Conservation (phyloP, 2,113 vertebrate genomes). For the Zapus hudsonius region DNA sequence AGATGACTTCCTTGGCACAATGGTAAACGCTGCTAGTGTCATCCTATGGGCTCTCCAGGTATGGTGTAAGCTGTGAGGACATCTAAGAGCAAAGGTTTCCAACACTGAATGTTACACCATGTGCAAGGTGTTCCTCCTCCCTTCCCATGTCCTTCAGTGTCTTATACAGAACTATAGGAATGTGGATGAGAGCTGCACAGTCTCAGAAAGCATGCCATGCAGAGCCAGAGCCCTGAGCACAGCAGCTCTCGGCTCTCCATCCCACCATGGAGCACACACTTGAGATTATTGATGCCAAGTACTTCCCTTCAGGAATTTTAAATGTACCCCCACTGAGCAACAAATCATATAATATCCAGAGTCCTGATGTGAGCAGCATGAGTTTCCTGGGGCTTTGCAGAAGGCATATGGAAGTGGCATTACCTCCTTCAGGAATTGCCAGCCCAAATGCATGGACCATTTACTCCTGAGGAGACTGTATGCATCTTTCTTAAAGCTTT, state of each 20-base stretch:
- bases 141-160: background rate
- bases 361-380: slow-evolving; percentile 51
- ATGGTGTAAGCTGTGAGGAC: background rate
- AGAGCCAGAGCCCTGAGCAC: slow-evolving; percentile 39
- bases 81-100: background rate
- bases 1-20: background rate
- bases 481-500: slow-evolving; percentile 38
- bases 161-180: background rate
- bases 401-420: slow-evolving; percentile 55
- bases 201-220: background rate
- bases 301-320: slow-evolving; percentile 65
- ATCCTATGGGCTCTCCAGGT: accelerated
- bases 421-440: slow-evolving; percentile 21
- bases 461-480: slow-evolving; percentile 32
- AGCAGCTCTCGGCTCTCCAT: slow-evolving; percentile 18
- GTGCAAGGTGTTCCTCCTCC: accelerated
- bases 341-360: slow-evolving; percentile 52
- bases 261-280: background rate
- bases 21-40: too few relatives aligned
- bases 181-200: background rate
- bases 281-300: slow-evolving; percentile 63
- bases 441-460: background rate
- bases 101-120: accelerated
- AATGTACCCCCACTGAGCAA: slow-evolving; percentile 67
- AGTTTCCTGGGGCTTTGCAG: slow-evolving; percentile 33